Evolutionary conservation across 2,797 vertebrate genomes (phyloP), one percentile per base, ranked within the genome.

Genomic region (Phoebastria nigripes): DNA sequence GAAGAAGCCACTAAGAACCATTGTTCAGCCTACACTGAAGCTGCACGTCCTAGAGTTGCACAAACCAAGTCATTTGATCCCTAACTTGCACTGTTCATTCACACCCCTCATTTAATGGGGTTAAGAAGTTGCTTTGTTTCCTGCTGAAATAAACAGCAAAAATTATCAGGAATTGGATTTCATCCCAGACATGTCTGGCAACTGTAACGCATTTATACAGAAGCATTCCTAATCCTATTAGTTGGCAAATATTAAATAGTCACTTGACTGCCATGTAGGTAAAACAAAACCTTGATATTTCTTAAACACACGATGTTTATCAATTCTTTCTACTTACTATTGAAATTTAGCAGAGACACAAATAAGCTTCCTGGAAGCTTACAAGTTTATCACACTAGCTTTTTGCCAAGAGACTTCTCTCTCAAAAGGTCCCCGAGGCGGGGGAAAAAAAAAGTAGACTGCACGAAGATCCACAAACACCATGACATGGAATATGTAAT

Each of bases 171-270:
- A 90, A 55, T 5, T 96, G 91, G 87, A 94, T 54, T 31, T 3
- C 3, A 20, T 89, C 91, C 92, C 89, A 94, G 90, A 69, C 17
- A 0, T 21, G 73, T 56, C 85, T 96, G 89, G 72, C 77, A 93
- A 94, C 65, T 20, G 15, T 31, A 86, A 65, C 22, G 54, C 73
- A 52, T 92, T 81, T 46, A 72, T 12, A 90, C 46, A 79, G 80
- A 77, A 82, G 46, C 86, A 51, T 79, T 90, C 73, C 86, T 90
- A 90, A 96, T 91, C 92, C 93, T 83, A 51, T 79, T 79, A 89
- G 67, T 16, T 85, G 65, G 82, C 61, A 94, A 90, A 85, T 77
- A 80, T n/a, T 70, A 59, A 39, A 41, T 41, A 44, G 44, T 1
- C 81, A 89, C 42, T 91, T 66, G 59, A 46, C 47, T 80, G 59